These are phyloP conservation scores for Chaitophorus viminalis DNA, from an alignment of 2,888 invertebrate genomes.

Conservation along the genomic window DNA sequence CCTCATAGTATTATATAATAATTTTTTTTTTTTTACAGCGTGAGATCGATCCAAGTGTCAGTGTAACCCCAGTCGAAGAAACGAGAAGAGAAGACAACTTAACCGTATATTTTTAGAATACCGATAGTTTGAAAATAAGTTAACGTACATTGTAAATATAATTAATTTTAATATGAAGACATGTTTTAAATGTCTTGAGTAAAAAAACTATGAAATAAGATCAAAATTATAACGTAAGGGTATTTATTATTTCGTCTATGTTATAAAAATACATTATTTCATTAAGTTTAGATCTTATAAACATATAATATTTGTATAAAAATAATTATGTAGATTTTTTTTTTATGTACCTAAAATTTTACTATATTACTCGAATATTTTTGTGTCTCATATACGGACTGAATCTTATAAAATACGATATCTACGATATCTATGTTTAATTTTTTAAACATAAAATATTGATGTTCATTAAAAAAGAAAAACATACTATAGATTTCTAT, in stretches of 20 bases:
- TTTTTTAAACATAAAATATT: neutral
- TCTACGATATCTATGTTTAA: neutral
- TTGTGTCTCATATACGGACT: conserved; percentile 34
- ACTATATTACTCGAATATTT: neutral
- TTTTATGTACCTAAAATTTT: neutral
- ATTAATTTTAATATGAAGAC: neutral
- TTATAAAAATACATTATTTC: neutral
- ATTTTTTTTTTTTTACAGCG: conserved; percentile 22
- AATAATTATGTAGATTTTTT: neutral
- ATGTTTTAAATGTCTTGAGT: neutral
- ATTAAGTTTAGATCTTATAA: conserved; percentile 1
- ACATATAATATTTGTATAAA: conserved; percentile 4
- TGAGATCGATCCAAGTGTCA: conserved; percentile 67
- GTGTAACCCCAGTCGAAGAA: conserved; percentile 67
- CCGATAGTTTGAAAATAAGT: neutral
- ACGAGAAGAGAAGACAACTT: conserved; percentile 68
- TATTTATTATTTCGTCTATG: conserved; percentile 43
- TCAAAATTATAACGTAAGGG: conserved; percentile 58
- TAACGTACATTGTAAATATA: neutral
- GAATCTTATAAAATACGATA: conserved; percentile 19
- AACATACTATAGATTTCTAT: neutral
- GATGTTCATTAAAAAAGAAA: neutral
- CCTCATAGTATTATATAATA: neutral
- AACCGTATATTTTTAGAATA: conserved; percentile 76
- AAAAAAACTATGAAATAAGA: conserved; percentile 42